Conservation (phyloP, 2,797 vertebrate species). For the Aplochiton taeniatus region DNA sequence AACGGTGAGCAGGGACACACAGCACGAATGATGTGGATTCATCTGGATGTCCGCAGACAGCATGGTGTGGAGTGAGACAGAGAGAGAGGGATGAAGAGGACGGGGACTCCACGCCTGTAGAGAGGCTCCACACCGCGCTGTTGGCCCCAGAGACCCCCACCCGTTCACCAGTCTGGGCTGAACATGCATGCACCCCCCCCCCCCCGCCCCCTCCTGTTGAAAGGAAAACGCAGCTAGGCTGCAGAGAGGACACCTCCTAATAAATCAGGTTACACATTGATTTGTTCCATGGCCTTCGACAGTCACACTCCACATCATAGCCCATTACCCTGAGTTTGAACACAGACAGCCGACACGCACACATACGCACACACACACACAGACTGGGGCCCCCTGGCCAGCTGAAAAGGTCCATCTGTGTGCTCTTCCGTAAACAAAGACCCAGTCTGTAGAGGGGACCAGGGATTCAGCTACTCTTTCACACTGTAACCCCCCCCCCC, state of each 20-base stretch:
- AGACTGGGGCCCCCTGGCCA: neutral
- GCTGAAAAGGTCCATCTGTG: conserved; percentile 74
- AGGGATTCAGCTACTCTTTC: conserved; percentile 27
- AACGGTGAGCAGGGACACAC: neutral
- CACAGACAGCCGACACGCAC: neutral
- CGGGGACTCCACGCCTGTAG: no score
- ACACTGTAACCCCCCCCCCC: neutral
- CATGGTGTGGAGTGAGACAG: neutral
- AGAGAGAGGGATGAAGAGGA: conserved; percentile 8
- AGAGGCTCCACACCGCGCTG: no score
- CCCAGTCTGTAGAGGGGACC: conserved; percentile 43
- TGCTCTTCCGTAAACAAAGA: conserved; percentile 60
- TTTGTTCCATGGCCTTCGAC: conserved; percentile 43
- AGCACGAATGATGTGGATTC: neutral
- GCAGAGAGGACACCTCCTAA: conserved; percentile 14
- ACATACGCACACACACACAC: conserved; percentile 2
- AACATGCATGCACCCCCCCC: conserved; percentile 17
- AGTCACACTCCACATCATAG: conserved; percentile 32
- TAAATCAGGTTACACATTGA: conserved; percentile 52
- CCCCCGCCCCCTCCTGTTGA: neutral
- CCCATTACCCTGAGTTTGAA: conserved; percentile 18
- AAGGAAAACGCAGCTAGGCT: neutral
- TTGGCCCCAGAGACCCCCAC: no score
- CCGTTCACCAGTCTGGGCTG: conserved; percentile 46
- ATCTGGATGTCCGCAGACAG: neutral